A percentile compares a stretch with the other conserved stretches of the same genome.
phyloP scores from a whole-genome alignment of 2,797 vertebrate species.

The Halcyon leucocephala region DNA sequence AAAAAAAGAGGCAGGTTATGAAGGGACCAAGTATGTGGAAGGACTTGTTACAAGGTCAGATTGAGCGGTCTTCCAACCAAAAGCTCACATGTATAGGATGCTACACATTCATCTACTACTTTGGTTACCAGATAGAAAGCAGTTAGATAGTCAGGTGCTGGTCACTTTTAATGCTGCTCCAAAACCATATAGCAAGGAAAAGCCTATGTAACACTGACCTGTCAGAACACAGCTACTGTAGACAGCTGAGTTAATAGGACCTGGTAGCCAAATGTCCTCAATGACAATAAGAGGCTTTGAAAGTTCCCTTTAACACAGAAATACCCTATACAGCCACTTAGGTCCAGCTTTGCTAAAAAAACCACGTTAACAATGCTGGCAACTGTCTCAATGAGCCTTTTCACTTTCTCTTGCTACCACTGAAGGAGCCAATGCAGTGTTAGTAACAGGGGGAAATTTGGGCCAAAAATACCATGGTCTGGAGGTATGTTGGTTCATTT shows the following conservation, averaged over 20 bases:
- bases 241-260: not conserved
- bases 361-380: not conserved
- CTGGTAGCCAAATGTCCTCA: not conserved
- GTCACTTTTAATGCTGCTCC: not conserved
- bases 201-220: not conserved
- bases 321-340: not conserved
- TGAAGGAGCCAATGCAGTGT: not conserved
- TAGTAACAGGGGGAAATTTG: not conserved
- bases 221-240: not conserved
- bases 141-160: not conserved
- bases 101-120: not conserved
- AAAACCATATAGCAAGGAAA: not conserved
- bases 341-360: not conserved
- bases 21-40: not conserved
- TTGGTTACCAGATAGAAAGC: slow-evolving; percentile 2
- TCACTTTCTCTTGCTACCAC: not conserved
- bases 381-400: not conserved
- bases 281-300: not conserved
- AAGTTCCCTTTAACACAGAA: not conserved
- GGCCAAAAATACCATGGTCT: not conserved
- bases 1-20: not conserved
- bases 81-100: not conserved
- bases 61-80: not conserved
- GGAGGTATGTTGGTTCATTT: not conserved
- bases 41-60: not conserved